Percentiles rank a stretch among this genome's conserved stretches.
phyloP scores from a whole-genome alignment of 53 echinoderm and acorn worm genomes.

The Paracentrotus lividus region DNA sequence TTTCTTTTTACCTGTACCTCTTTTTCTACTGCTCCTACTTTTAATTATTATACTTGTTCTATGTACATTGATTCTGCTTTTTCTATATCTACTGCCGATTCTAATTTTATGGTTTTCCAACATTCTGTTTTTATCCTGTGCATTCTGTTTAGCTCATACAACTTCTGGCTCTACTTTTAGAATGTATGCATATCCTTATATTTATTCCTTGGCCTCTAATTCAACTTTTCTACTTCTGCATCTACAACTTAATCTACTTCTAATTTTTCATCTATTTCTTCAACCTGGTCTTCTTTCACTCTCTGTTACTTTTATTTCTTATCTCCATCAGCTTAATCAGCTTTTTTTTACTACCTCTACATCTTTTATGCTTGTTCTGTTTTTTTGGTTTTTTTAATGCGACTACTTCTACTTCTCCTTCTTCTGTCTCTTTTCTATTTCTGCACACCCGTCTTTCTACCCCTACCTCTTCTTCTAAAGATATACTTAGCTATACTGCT shows the following conservation, averaged over 20 bases:
- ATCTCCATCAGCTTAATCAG: too few relatives aligned
- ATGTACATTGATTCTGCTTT: not conserved
- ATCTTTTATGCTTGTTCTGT: not conserved
- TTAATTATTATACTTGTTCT: not conserved
- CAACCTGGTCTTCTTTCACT: not conserved
- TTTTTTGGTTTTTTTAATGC: not conserved
- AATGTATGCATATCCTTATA: too few relatives aligned
- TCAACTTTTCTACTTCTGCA: not conserved
- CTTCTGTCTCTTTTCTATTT: not conserved
- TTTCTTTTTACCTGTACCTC: too few relatives aligned
- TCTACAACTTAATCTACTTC: not conserved
- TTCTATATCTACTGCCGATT: not conserved
- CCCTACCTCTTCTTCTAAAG: not conserved
- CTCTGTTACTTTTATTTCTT: constrained; percentile 4
- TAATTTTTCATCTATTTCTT: not conserved
- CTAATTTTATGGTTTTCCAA: too few relatives aligned
- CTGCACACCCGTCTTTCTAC: not conserved
- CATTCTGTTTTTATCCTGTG: too few relatives aligned
- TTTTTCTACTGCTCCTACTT: too few relatives aligned
- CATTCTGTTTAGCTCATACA: too few relatives aligned
- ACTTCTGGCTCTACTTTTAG: too few relatives aligned
- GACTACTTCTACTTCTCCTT: not conserved
- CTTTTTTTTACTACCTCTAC: not conserved
- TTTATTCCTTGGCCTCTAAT: too few relatives aligned
- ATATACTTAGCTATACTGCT: not conserved